Conservation (phyloP, 1,140 invertebrate species). For the Helicoverpa armigera region DNA sequence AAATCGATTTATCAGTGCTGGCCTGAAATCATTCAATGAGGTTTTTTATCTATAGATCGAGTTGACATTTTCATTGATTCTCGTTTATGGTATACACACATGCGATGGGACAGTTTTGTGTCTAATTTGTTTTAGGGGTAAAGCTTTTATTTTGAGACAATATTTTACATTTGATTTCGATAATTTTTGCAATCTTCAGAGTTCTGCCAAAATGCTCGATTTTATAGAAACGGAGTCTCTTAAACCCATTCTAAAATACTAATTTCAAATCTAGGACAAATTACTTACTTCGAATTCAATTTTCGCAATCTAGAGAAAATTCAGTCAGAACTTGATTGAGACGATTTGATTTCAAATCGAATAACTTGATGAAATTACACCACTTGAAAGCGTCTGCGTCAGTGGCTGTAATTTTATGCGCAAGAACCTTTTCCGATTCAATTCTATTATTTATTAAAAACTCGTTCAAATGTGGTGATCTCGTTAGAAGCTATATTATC, state of each 20-base stretch:
- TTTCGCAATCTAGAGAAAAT: slow-evolving; percentile 20
- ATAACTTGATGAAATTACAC: slow-evolving; percentile 8
- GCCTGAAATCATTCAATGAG: slow-evolving; percentile 21
- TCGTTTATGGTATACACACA: not conserved
- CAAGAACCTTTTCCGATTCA: not conserved
- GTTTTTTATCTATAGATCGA: slow-evolving; percentile 12
- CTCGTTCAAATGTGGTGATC: no score
- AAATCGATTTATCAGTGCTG: slow-evolving; percentile 50
- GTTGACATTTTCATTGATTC: slow-evolving; percentile 3
- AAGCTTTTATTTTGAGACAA: no score
- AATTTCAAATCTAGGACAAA: no score
- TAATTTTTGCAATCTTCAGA: no score
- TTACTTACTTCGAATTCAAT: slow-evolving; percentile 10
- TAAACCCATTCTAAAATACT: no score
- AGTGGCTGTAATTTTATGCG: not conserved
- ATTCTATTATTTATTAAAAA: not conserved
- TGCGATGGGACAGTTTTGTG: not conserved
- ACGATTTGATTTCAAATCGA: slow-evolving; percentile 23
- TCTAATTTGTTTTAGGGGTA: not conserved
- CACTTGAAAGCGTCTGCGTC: slow-evolving; percentile 12
- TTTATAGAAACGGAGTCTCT: no score
- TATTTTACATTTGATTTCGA: no score
- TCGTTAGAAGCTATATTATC: no score
- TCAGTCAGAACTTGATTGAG: not conserved
- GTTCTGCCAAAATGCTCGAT: no score